These are phyloP conservation scores for Alentia gelatinosa DNA, from an alignment of 2,888 invertebrate species.

Conservation along the genomic window DNA sequence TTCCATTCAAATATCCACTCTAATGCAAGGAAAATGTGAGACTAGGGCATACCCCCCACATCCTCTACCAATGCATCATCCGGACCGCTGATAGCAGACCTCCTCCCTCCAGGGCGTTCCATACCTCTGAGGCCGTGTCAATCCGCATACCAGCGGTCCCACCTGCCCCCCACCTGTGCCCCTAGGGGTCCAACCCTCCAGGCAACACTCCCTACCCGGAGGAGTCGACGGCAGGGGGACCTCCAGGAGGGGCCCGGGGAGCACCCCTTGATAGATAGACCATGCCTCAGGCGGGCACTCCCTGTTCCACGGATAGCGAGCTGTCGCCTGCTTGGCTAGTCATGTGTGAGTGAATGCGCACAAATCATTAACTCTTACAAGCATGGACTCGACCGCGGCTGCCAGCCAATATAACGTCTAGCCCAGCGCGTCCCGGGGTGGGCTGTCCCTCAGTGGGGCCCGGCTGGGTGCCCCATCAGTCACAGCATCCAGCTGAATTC, in stretches of 20 bases:
- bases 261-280: conserved; percentile 43
- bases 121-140: too few relatives aligned
- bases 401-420: conserved; percentile 21
- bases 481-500: neutral
- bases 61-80: too few relatives aligned
- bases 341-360: conserved; percentile 47
- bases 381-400: neutral
- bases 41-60: too few relatives aligned
- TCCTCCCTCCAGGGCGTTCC: too few relatives aligned
- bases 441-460: neutral
- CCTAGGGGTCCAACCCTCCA: too few relatives aligned
- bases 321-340: conserved; percentile 29
- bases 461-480: neutral
- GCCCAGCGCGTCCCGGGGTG: neutral
- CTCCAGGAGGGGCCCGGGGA: neutral
- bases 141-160: too few relatives aligned
- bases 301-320: neutral
- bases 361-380: conserved; percentile 48
- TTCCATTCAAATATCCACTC: too few relatives aligned
- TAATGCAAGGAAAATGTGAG: too few relatives aligned
- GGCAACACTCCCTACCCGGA: neutral
- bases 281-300: conserved; percentile 4
- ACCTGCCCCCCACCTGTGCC: too few relatives aligned
- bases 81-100: too few relatives aligned
- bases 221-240: neutral